Evolutionary conservation across 2,888 invertebrate genomes (phyloP).

Genomic region (Pristionchus exspectatus): DNA sequence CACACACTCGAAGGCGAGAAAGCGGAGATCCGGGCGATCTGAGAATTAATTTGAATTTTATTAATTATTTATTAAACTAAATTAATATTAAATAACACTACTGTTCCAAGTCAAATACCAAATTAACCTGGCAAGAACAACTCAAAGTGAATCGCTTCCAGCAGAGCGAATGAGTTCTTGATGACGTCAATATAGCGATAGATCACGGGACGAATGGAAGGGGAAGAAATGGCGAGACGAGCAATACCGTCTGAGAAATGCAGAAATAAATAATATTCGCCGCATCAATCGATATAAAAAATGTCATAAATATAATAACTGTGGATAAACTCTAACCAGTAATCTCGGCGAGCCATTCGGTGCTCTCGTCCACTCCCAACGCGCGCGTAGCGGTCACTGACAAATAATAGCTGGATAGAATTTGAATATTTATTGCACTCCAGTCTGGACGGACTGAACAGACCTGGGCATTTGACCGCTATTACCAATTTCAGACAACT

Average conservation of each 20-base stretch:
- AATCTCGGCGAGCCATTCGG: not conserved
- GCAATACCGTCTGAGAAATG: not conserved
- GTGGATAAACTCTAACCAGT: not conserved
- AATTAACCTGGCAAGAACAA: too few relatives aligned
- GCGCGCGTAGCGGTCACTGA: too few relatives aligned
- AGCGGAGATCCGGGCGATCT: conserved; percentile 28
- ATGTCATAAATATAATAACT: not conserved
- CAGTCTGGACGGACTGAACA: too few relatives aligned
- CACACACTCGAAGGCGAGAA: not conserved
- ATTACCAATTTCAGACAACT: too few relatives aligned
- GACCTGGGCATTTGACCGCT: too few relatives aligned
- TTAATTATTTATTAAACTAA: not conserved
- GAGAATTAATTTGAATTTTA: not conserved
- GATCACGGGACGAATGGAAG: conserved; percentile 5
- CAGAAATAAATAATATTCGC: not conserved
- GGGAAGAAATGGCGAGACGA: not conserved
- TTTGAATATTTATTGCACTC: too few relatives aligned
- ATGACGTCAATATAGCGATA: not conserved
- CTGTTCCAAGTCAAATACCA: too few relatives aligned
- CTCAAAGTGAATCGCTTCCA: not conserved
- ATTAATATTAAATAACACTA: too few relatives aligned
- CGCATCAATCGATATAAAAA: not conserved
- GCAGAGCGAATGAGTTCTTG: not conserved
- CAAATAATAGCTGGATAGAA: too few relatives aligned
- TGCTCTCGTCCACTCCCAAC: too few relatives aligned